A percentile compares a stretch with the other conserved stretches of the same genome.
Evolutionary conservation across 2,113 vertebrate species (phyloP).

Genomic region (Carollia perspicillata): DNA sequence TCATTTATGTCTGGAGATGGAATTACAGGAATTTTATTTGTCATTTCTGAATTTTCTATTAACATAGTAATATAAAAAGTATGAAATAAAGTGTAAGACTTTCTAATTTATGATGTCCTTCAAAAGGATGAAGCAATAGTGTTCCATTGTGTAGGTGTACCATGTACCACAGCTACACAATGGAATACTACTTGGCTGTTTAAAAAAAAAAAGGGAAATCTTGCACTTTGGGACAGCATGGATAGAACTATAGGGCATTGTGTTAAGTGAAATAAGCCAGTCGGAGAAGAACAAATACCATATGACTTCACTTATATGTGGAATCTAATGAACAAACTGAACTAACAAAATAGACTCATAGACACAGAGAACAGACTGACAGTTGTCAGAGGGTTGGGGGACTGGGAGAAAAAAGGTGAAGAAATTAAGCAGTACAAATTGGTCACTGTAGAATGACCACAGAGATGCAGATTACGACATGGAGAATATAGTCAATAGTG

Average conservation of each 20-base stretch:
- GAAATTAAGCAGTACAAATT: not conserved
- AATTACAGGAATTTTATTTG: not conserved
- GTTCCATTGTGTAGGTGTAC: not conserved
- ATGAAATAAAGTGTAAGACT: not conserved
- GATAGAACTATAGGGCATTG: not conserved
- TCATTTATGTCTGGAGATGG: not conserved
- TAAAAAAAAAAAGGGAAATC: not conserved
- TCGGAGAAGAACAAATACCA: not conserved
- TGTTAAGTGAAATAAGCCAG: not conserved
- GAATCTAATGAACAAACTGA: not conserved
- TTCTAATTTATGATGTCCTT: not conserved
- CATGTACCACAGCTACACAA: not conserved
- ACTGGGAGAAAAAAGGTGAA: not conserved
- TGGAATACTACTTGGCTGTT: not conserved
- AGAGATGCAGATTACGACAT: not conserved
- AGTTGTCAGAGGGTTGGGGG: not conserved
- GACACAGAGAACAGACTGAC: not conserved
- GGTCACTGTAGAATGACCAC: not conserved
- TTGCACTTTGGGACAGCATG: not conserved
- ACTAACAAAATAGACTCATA: not conserved
- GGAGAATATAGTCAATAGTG: not conserved
- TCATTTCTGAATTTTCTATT: constrained; percentile 1
- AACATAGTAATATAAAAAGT: not conserved
- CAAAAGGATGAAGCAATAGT: not conserved
- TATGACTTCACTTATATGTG: not conserved